Evolutionary conservation across 2,888 invertebrate species (phyloP).

Genomic region (Dendrolimus houi): DNA sequence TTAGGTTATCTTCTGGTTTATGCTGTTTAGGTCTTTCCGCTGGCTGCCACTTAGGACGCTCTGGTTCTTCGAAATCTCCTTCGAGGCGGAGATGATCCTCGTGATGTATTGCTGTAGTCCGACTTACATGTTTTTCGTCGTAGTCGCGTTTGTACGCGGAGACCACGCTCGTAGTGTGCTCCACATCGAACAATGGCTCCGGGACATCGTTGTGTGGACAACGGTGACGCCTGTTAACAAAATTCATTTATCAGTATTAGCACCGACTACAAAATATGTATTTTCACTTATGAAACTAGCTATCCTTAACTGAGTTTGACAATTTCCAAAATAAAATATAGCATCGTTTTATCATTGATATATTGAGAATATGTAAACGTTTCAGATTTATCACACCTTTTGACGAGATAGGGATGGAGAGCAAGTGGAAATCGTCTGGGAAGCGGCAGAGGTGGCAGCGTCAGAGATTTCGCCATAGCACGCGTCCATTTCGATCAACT

Average conservation of each 20-base stretch:
- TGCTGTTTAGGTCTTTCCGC: constrained; percentile 76
- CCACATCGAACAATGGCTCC: constrained; percentile 76
- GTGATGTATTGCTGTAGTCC: constrained; percentile 76
- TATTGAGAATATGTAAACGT: neutral
- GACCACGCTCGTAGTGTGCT: constrained; percentile 71
- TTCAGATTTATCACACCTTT: constrained; percentile 40
- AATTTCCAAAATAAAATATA: neutral
- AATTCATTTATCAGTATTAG: constrained; percentile 1
- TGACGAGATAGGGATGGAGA: constrained; percentile 58
- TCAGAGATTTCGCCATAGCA: constrained; percentile 62
- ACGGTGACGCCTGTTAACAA: constrained; percentile 82
- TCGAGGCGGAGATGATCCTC: constrained; percentile 84
- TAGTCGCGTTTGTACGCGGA: constrained; percentile 80
- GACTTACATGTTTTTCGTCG: constrained; percentile 79
- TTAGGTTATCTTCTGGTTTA: constrained; percentile 77
- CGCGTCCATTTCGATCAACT: constrained; percentile 55
- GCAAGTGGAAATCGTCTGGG: constrained; percentile 50
- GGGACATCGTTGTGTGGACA: constrained; percentile 85
- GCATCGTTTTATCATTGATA: neutral
- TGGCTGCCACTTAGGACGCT: constrained; percentile 64
- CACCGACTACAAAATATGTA: neutral
- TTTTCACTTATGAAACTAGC: neutral
- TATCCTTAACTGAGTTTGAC: neutral
- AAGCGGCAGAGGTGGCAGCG: constrained; percentile 59
- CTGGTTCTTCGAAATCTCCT: constrained; percentile 79